A percentile compares a stretch with the other conserved stretches of the same genome.
Evolutionary conservation across 2,888 invertebrate species (phyloP).

Genomic region (Ctena decussata): DNA sequence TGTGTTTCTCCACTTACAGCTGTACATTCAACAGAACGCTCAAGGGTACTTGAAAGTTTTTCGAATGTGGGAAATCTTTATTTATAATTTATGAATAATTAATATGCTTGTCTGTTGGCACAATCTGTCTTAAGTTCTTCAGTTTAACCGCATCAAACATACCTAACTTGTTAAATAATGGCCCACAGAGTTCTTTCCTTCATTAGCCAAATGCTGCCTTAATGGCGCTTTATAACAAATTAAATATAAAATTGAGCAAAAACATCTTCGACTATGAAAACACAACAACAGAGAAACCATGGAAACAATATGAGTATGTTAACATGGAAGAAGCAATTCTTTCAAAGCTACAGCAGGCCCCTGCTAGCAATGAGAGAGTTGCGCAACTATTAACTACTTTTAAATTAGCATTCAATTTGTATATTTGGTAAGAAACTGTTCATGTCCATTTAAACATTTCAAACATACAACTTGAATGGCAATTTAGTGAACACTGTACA

Average conservation of each 20-base stretch:
- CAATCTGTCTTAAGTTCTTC: too few species aligned
- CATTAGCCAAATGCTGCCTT: slow-evolving; percentile 12
- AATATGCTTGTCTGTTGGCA: too few species aligned
- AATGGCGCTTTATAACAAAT: slow-evolving; percentile 22
- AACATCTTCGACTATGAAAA: slow-evolving; percentile 52
- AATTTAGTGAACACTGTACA: background rate
- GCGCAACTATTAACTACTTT: background rate
- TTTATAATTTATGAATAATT: too few species aligned
- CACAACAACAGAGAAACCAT: slow-evolving; percentile 45
- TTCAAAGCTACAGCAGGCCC: background rate
- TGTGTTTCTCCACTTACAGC: too few species aligned
- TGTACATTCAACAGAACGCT: too few species aligned
- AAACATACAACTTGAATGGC: background rate
- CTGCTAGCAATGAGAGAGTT: background rate
- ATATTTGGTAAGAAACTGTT: background rate
- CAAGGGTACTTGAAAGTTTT: too few species aligned
- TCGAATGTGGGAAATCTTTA: too few species aligned
- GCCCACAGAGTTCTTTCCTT: background rate
- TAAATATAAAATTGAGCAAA: slow-evolving; percentile 49
- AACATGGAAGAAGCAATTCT: slow-evolving; percentile 12
- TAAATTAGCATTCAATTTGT: background rate
- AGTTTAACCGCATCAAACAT: too few species aligned
- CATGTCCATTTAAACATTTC: background rate
- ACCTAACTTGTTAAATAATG: too few species aligned
- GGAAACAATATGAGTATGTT: slow-evolving; percentile 28